Evolutionary conservation across 2,797 vertebrate genomes (phyloP), one percentile per base, ranked within the genome.

Genomic region (Chaetodon trifasciatus): DNA sequence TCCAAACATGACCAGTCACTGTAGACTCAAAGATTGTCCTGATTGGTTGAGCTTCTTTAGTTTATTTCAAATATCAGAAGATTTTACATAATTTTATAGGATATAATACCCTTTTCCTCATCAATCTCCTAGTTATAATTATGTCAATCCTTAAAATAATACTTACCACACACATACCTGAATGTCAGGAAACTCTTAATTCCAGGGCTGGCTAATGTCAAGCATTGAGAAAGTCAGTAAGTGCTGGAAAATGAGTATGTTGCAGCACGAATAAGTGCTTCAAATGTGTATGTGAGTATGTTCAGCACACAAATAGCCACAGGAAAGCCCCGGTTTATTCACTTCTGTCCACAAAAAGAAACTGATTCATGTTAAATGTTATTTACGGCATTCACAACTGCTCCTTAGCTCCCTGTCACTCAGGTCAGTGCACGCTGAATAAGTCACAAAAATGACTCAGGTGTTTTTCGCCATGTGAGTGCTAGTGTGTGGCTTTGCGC

Each of bases 321-420:
- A 69, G 88, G 76, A 78, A 73, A 90, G 70, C 88, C 49, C 55
- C 49, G 21, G 5, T 83, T 78, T 76, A 83, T 87, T 85, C 78
- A 75, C 55, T 70, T 32, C 57, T 63, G 24, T 78, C 71, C 78
- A 74, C 61, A 66, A 88, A 89, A 83, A 91, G 78, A 50, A 47
- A 32, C 62, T 92, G 90, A 92, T 76, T 93, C 90, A 92, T 8
- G 39, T 42, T 90, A 92, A 91, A 92, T 87, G 86, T 83, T 94
- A 94, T 93, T 93, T 92, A 90, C 83, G 8, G 76, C 70, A 39
- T 70, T 68, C 39, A 37, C 16, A 73, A 37, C 70, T 77, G 64
- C 81, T 86, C 64, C 79, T 86, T 72, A 81, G 56, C 52, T 81
- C 52, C 28, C 16, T 67, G 15, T 65, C 52, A 58, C 56, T 23